A percentile compares a stretch with the other conserved stretches of the same genome.
Evolutionary conservation across 1,140 invertebrate species (phyloP).

Genomic region (Drosophila chauvacae): DNA sequence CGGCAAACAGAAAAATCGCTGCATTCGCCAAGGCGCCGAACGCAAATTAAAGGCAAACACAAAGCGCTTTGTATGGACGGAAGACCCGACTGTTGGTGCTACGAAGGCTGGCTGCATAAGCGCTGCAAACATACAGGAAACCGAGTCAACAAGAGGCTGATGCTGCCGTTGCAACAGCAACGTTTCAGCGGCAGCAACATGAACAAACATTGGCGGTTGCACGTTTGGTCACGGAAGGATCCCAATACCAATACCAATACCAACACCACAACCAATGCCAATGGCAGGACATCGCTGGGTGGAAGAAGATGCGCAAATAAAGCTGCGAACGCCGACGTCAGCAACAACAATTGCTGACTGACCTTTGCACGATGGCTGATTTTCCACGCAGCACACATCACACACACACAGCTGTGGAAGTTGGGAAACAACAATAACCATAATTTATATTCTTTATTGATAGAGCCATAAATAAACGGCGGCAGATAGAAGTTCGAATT

Average conservation of each 20-base stretch:
- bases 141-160: slow-evolving; percentile 60
- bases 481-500: slow-evolving; percentile 28
- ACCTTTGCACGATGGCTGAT: slow-evolving; percentile 66
- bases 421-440: slow-evolving; percentile 65
- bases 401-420: slow-evolving; percentile 16
- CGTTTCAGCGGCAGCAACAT: slow-evolving; percentile 37
- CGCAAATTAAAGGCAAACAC: slow-evolving; percentile 80
- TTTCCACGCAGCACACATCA: slow-evolving; percentile 15
- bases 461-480: slow-evolving; percentile 67
- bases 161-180: slow-evolving; percentile 33
- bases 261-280: slow-evolving; percentile 27
- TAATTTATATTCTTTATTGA: slow-evolving; percentile 82
- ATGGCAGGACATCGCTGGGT: slow-evolving; percentile 30
- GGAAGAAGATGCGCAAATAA: slow-evolving; percentile 65
- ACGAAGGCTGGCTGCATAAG: slow-evolving; percentile 60
- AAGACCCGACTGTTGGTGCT: slow-evolving; percentile 19
- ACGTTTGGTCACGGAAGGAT: slow-evolving; percentile 41
- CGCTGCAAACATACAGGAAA: slow-evolving; percentile 61
- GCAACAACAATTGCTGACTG: slow-evolving; percentile 64
- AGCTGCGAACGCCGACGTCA: slow-evolving; percentile 64
- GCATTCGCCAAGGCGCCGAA: slow-evolving; percentile 63
- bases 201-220: slow-evolving; percentile 53
- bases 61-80: slow-evolving; percentile 38
- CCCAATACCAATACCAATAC: slow-evolving; percentile 32
- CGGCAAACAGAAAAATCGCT: slow-evolving; percentile 58